Base-by-base conservation (phyloP, 2,113 vertebrate species). In the Apteryx owenii region DNA sequence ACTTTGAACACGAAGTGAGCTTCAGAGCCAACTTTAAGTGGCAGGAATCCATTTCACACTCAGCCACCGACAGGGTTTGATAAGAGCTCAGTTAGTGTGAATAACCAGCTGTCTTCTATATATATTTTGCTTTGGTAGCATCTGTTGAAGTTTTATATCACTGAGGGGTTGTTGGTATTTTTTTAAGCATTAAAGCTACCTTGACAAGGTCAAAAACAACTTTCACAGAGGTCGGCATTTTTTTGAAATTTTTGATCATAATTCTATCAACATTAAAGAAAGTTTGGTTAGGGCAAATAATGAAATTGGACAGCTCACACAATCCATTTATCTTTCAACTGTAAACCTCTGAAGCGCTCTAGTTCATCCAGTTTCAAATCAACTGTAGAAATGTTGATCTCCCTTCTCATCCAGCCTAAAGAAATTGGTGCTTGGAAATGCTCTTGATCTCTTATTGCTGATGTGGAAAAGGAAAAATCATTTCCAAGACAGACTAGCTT, bases 201-300 rank as follows among this genome's bases (percentile, higher is more conserved):
- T 90, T 94, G 93, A 97, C 96, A 97, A 97, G 97, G 97, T 93
- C 92, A 97, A 95, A 95, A 96, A 95, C 82, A 95, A 86, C 95
- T 94, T 94, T 91, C 90, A 94, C 51, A 78, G 90, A 95, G 95
- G 94, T 97, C 91, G 97, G 94, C 94, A 78, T 94, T 96, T 62
- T 96, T 95, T 93, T 94, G 91, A 97, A 96, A 96, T 97, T 94
- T 95, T 82, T 96, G 93, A 94, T 96, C 91, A 95, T 97, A 96
- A 97, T 96, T 97, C 97, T 93, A 94, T 94, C 88, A 96, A 95
- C 72, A 78, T 93, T 97, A 96, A 93, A 96, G 89, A 95, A 91
- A 92, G 85, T 96, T 96, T 96, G 88, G 94, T 92, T 70, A 4
- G 84, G 94, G 80, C 90, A 91, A 62, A 36, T 96, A 96, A 97